Evolutionary conservation across 1,140 invertebrate genomes (phyloP).

Genomic region (Platyscapa corneri): DNA sequence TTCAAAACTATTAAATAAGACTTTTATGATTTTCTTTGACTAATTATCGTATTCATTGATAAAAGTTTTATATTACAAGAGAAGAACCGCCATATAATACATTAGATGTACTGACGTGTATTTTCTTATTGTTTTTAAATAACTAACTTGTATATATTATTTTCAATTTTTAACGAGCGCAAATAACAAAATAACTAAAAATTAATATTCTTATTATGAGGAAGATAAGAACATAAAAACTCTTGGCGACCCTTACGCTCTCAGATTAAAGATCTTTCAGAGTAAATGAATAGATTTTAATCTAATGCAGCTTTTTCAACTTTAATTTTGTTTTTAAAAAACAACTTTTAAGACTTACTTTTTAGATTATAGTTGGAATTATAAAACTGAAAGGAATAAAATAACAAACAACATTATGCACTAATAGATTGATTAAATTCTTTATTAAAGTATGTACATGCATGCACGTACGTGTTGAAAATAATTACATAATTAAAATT

Average conservation of each 20-base stretch:
- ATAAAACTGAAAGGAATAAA: neutral
- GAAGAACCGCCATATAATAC: too few relatives aligned
- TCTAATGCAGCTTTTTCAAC: neutral
- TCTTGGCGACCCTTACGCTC: neutral
- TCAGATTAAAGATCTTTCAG: constrained; percentile 13
- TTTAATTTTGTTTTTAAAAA: neutral
- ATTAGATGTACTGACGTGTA: too few relatives aligned
- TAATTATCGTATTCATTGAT: too few relatives aligned
- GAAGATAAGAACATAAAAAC: neutral
- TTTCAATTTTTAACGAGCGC: neutral
- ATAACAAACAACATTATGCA: neutral
- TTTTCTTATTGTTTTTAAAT: neutral
- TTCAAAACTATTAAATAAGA: too few relatives aligned
- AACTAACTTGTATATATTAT: neutral
- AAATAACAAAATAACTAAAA: too few relatives aligned
- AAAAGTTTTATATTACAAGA: too few relatives aligned
- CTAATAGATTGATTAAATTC: too few relatives aligned
- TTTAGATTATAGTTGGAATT: neutral
- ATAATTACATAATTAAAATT: too few relatives aligned
- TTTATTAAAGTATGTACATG: too few relatives aligned
- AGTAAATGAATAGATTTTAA: constrained; percentile 22
- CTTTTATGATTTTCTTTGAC: too few relatives aligned
- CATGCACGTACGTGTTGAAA: too few relatives aligned
- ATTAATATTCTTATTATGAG: neutral
- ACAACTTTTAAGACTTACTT: neutral